Evolutionary conservation across 1,140 invertebrate species (phyloP), one percentile per base, ranked within the genome.

Genomic region (Drosophila insularis): DNA sequence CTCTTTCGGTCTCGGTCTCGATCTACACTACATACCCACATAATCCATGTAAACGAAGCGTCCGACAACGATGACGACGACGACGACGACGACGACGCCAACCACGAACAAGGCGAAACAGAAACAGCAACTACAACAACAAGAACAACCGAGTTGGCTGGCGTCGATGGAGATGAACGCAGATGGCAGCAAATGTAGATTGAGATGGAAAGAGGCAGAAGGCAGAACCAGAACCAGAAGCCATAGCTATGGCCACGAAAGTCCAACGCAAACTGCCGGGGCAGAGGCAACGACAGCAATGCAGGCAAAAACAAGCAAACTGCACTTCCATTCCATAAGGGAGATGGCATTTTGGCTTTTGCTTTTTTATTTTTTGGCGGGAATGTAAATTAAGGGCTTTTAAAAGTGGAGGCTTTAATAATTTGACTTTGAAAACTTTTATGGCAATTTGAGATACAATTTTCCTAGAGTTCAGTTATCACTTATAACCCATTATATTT

Each of bases 21-120:
- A 68, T 67, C 63, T 65, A 71, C 84, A 78, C 84, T 89, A 89
- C 77, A 89, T 89, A 89, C 85, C 77, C 80, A 89, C 71, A 89
- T 84, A 89, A 78, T 80, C 76, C 73, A 71, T 80, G 76, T 65
- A 78, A 89, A 81, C 65, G 69, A 39, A 50, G 43, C 43, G 43
- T 50, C 43, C 17, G 43, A 50, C 43, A 50, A 50, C 43, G 43
- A 50, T 8, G 17, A 46, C 43, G 17, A 46, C 43, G 43, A 50
- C 43, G 43, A 50, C 43, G 19, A 11, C 17, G 43, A 50, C 19
- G 43, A 50, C 43, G 10, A 50, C 43, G 43, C 27, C 27, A 27
- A 27, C 27, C 27, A 50, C 43, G 43, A 50, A 50, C 43, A 50
- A 50, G 43, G 43, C 43, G 10, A 50, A 50, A 21, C 43, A 50